These are phyloP conservation scores for Alcis repandata DNA, from an alignment of 2,888 invertebrate genomes.

Conservation along the genomic window DNA sequence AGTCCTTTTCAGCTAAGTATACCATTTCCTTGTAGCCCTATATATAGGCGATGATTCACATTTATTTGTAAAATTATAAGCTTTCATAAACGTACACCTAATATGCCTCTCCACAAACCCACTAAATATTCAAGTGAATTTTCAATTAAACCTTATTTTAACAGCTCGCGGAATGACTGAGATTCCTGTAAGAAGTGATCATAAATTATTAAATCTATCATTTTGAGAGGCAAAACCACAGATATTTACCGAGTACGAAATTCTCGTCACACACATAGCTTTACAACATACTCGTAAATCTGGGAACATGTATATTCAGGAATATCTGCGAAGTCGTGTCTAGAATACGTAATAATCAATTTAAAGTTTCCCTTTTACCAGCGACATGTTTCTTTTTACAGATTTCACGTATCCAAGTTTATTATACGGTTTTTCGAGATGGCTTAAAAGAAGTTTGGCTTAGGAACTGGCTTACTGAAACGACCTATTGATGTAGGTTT, in stretches of 20 bases:
- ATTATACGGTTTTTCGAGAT: not conserved
- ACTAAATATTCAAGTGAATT: conserved; percentile 7
- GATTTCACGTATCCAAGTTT: conserved; percentile 10
- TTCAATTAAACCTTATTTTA: conserved; percentile 9
- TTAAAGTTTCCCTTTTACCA: conserved; percentile 13
- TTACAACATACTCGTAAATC: conserved; percentile 8
- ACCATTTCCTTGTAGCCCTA: no score
- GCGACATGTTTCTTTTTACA: conserved; percentile 12
- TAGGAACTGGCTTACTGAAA: not conserved
- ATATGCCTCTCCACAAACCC: not conserved
- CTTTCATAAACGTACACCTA: no score
- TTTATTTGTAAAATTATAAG: not conserved
- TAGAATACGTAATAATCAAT: conserved; percentile 24
- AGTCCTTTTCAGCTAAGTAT: no score
- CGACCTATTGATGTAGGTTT: not conserved
- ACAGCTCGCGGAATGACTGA: conserved; percentile 2
- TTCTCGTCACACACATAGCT: conserved; percentile 17
- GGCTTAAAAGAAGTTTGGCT: not conserved
- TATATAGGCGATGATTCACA: no score
- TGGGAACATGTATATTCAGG: conserved; percentile 18
- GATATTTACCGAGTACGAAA: conserved; percentile 1
- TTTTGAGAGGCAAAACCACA: not conserved
- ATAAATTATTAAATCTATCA: conserved; percentile 13
- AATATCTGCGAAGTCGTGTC: conserved; percentile 12
- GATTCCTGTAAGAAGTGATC: conserved; percentile 8